phyloP scores from a whole-genome alignment of 2,888 invertebrate species.

The Abscondita cerata region DNA sequence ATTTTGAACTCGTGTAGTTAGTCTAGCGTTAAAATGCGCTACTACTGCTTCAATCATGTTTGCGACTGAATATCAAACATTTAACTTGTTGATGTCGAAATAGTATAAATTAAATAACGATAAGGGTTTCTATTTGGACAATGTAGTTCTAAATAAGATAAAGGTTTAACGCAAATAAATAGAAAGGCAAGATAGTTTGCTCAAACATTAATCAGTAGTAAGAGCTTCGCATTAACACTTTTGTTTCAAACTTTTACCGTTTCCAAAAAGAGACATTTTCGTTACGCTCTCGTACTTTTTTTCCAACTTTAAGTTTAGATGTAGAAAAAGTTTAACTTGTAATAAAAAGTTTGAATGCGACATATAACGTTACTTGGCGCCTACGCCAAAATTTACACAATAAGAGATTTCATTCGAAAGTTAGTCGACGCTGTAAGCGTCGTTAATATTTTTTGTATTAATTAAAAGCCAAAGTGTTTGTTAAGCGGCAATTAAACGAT shows the following conservation, averaged over 20 bases:
- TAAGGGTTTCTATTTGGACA: constrained; percentile 5
- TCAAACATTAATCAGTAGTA: constrained; percentile 21
- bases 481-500: constrained; percentile 1
- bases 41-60: constrained; percentile 14
- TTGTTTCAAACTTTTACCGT: constrained; percentile 12
- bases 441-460: background rate
- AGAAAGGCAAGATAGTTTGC: constrained; percentile 15
- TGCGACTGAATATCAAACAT: constrained; percentile 23
- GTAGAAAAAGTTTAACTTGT: constrained; percentile 11
- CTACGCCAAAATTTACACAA: constrained; percentile 14
- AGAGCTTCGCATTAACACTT: constrained; percentile 14
- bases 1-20: constrained; percentile 34
- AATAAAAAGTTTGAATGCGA: constrained; percentile 18
- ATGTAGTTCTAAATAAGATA: constrained; percentile 7
- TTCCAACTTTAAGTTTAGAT: constrained; percentile 8
- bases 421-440: background rate
- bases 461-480: background rate
- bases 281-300: constrained; percentile 6
- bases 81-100: constrained; percentile 21
- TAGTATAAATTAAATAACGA: constrained; percentile 20
- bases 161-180: constrained; percentile 20
- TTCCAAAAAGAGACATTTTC: constrained; percentile 14
- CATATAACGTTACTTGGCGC: constrained; percentile 17
- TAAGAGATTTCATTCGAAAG: constrained; percentile 1
- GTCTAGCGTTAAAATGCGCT: constrained; percentile 3